Base-by-base conservation (phyloP, 2,888 invertebrate species). In the Sphecodes monilicornis region DNA sequence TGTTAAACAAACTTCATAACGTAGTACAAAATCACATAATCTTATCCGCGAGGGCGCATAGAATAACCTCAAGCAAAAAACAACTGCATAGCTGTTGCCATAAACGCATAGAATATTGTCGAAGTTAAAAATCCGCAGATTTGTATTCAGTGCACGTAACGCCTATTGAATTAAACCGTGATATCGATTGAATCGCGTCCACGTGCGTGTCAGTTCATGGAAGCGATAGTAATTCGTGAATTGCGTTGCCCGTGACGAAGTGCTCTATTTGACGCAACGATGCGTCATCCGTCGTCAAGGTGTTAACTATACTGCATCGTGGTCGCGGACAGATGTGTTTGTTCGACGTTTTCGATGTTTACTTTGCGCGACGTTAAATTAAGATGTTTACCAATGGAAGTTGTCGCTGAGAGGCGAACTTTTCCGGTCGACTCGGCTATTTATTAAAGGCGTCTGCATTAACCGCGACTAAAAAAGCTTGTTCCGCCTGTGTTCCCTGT, bases 401-500 rank as follows among this genome's bases (percentile, higher is more conserved):
- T 68, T 39, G 39, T 68, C 71, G 26, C 22, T 46, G 22, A 29
- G n/a, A 76, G 46, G 66, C 50, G n/a, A 50, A 68, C 68, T 50
- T 50, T 50, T 50, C 76, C 76, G 43, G 50, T 22, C 75, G 46
- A 3, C 39, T 50, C 54, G 50, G 54, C 54, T 66, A 71, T 76
- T 71, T 81, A 32, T 69, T 72, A 68, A 54, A n/a, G 26, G 78
- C 68, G 68, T 73, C 18, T 32, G 69, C 36, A 69, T 81, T 77
- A 81, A 68, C 32, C 29, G 41, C 50, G 26, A 29, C 41, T 43
- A 66, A 77, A 77, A 73, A 77, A 69, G 79, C 71, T 74, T 64
- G 60, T 78, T 84, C 72, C 26, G 36, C 57, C 69, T 64, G 78
- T 72, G 85, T 85, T 81, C 81, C 70, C 54, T 77, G 78, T 74